Evolutionary conservation across 92 coral and sea anemone genomes (phyloP).

Genomic region (Zoanthus sansibaricus): DNA sequence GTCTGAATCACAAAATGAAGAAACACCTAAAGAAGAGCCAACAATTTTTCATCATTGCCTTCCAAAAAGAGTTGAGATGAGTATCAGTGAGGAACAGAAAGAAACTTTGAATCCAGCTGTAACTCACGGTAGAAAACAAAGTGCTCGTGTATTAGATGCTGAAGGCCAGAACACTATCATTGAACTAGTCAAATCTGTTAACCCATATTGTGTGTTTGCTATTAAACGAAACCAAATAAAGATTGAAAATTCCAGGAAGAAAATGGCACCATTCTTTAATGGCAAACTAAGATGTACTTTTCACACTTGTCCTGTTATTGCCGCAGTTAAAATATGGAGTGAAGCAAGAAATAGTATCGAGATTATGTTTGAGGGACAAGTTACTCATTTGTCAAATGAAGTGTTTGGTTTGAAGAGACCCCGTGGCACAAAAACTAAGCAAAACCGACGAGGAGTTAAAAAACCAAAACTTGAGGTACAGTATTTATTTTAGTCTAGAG

Average conservation of each 20-base stretch:
- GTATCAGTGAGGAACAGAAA: conserved; percentile 17
- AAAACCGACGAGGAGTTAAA: neutral
- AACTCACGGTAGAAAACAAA: neutral
- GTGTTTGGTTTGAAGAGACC: conserved; percentile 26
- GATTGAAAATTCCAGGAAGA: neutral
- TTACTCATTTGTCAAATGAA: conserved; percentile 34
- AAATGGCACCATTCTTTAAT: conserved; percentile 15
- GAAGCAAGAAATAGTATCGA: conserved; percentile 8
- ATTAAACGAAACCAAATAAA: conserved; percentile 17
- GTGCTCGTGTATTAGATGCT: neutral
- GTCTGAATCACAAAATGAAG: neutral
- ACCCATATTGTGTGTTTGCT: conserved; percentile 38
- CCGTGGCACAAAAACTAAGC: conserved; percentile 12
- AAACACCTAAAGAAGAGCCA: neutral
- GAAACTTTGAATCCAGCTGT: neutral
- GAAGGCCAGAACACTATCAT: conserved; percentile 38
- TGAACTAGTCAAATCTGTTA: conserved; percentile 14
- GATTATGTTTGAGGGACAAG: conserved; percentile 24
- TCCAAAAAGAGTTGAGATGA: conserved; percentile 7
- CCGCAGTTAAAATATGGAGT: neutral
- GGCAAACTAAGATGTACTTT: conserved; percentile 9
- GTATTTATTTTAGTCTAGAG: neutral
- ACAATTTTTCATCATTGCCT: conserved; percentile 1
- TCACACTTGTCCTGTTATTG: conserved; percentile 26
- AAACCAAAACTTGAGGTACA: neutral